A percentile compares a stretch with the other conserved stretches of the same genome.
phyloP scores from a whole-genome alignment of 2,797 vertebrate genomes.

The Balearica regulorum region DNA sequence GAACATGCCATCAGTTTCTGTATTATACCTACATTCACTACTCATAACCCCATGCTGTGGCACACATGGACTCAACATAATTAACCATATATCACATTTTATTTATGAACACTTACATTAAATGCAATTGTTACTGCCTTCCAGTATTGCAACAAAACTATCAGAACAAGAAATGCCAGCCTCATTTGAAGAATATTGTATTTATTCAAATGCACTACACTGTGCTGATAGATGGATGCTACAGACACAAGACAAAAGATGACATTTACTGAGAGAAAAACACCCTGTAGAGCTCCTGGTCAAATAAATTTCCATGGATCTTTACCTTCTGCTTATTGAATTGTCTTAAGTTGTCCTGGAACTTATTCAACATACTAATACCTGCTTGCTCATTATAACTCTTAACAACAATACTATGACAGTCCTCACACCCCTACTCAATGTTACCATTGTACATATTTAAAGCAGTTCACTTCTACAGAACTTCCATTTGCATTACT shows the following conservation, averaged over 20 bases:
- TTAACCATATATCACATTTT: not conserved
- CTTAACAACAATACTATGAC: not conserved
- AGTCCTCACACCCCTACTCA: not conserved
- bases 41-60: not conserved
- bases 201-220: not conserved
- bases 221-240: not conserved
- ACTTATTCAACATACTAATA: not conserved
- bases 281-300: not conserved
- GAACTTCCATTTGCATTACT: not conserved
- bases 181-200: not conserved
- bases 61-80: not conserved
- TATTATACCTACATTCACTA: not conserved
- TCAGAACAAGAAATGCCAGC: not conserved
- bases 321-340: not conserved
- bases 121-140: not conserved
- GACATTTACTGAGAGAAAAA: not conserved
- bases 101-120: not conserved
- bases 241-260: constrained; percentile 18
- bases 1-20: not conserved
- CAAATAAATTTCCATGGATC: not conserved
- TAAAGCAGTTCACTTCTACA: not conserved
- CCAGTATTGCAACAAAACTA: not conserved
- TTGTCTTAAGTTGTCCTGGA: constrained; percentile 13
- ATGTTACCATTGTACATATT: not conserved
- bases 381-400: not conserved